Conservation (phyloP, 2,113 vertebrate genomes). For the Nettapus auritus region DNA sequence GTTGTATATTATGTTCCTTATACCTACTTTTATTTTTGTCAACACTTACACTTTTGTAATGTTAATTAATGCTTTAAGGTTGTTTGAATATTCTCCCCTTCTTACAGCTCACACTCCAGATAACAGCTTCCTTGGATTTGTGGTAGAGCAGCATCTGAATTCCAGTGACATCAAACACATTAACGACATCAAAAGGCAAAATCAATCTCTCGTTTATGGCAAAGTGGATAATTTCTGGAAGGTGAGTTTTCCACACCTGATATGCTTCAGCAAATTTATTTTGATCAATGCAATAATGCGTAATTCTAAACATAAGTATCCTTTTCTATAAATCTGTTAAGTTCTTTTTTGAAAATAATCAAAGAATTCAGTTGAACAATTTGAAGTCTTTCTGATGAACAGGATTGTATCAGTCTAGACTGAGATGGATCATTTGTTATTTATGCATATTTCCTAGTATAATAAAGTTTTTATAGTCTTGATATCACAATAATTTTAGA, state of each 20-base stretch:
- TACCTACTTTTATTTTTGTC: neutral
- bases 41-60: neutral
- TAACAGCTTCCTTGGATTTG: slow-evolving; percentile 98
- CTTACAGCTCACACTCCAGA: slow-evolving; percentile 95
- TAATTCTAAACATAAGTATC: neutral
- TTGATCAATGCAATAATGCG: slow-evolving; percentile 23
- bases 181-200: slow-evolving; percentile 96
- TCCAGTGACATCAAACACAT: slow-evolving; percentile 96
- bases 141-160: slow-evolving; percentile 98
- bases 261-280: neutral
- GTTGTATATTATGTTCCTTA: neutral
- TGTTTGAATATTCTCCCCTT: slow-evolving; percentile 19
- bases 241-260: slow-evolving; percentile 76
- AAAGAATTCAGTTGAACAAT: neutral
- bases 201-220: slow-evolving; percentile 97
- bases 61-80: neutral
- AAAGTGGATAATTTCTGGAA: slow-evolving; percentile 99
- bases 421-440: neutral
- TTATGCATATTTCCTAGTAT: neutral
- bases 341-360: slow-evolving; percentile 22
- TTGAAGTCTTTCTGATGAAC: neutral
- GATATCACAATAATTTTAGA: neutral
- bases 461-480: neutral
- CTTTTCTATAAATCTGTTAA: neutral
- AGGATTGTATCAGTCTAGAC: neutral